Evolutionary conservation across 1,140 invertebrate species (phyloP).

Genomic region (Drosophila novamexicana): DNA sequence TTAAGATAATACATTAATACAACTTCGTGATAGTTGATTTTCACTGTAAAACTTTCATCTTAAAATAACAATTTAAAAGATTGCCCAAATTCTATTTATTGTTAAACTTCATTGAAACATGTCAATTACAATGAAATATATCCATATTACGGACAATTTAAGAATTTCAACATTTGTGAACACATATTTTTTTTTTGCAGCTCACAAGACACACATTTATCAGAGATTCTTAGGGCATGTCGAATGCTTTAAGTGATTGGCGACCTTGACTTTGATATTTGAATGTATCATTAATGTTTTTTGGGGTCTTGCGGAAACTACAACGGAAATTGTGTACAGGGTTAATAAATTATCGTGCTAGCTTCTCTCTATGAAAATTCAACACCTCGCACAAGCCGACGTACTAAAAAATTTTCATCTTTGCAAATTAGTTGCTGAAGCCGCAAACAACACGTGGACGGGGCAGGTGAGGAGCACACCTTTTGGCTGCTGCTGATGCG

Average conservation of each 20-base stretch:
- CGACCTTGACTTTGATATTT: conserved; percentile 20
- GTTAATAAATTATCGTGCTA: conserved; percentile 30
- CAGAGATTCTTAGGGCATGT: not conserved
- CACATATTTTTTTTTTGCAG: no score
- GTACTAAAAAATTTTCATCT: conserved; percentile 6
- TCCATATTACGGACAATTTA: no score
- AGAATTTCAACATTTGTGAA: no score
- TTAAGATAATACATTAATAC: no score
- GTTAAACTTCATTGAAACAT: no score
- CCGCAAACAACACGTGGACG: not conserved
- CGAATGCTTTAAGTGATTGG: not conserved
- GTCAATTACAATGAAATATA: no score
- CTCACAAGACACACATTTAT: not conserved
- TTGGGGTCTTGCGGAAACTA: not conserved
- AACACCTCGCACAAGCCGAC: conserved; percentile 6
- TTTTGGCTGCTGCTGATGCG: conserved; percentile 52
- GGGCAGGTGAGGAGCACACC: conserved; percentile 42
- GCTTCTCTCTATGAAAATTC: not conserved
- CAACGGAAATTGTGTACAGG: conserved; percentile 28
- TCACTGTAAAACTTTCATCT: no score
- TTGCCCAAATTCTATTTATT: no score
- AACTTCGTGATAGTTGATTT: no score
- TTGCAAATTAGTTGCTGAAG: conserved; percentile 39
- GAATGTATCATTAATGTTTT: not conserved
- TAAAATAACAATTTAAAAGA: no score